These are phyloP conservation scores for Coleophora deauratella DNA, from an alignment of 2,888 invertebrate genomes.

Conservation along the genomic window DNA sequence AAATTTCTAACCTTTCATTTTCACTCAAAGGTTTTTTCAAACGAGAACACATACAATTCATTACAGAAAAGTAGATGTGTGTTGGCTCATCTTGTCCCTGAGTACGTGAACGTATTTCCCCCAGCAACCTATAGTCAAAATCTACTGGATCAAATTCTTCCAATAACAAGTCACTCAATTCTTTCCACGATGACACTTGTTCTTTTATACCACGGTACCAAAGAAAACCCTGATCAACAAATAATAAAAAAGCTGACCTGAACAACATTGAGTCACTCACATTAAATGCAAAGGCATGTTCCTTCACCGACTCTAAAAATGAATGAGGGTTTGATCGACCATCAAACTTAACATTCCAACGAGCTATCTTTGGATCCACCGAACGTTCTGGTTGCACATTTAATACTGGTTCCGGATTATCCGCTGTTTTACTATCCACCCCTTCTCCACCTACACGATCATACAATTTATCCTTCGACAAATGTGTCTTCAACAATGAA, in stretches of 20 bases:
- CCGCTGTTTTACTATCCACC: no score
- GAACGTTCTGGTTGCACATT: no score
- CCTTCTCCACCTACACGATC: no score
- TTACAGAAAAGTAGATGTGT: background rate
- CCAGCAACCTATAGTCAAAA: background rate
- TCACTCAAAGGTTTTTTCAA: background rate
- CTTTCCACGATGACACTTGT: background rate
- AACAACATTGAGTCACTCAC: background rate
- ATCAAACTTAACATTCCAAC: no score
- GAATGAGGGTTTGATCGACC: no score
- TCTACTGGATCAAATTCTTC: background rate
- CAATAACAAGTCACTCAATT: background rate
- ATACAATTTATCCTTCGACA: no score
- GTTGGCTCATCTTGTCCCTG: background rate
- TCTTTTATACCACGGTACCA: no score
- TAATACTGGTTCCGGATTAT: no score
- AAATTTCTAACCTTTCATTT: background rate
- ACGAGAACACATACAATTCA: background rate
- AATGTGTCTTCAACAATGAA: no score
- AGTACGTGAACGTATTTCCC: background rate
- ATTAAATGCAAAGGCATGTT: background rate
- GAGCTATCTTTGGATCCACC: no score
- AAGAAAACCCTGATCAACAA: background rate
- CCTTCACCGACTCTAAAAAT: background rate
- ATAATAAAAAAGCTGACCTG: background rate